Evolutionary conservation across 2,888 invertebrate genomes (phyloP).

Genomic region (Drosophila paranaensis): DNA sequence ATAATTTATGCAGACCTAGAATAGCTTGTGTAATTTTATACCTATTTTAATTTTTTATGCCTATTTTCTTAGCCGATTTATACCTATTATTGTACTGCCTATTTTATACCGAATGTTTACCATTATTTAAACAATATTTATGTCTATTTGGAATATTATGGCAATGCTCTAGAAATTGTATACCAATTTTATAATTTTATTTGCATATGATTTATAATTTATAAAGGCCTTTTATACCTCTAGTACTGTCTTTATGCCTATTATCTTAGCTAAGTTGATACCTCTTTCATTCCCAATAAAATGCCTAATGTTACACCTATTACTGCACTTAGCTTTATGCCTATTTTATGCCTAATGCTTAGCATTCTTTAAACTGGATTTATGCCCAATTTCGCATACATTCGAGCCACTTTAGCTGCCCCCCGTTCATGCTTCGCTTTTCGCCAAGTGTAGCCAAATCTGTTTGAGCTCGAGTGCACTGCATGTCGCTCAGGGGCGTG

Average conservation of each 20-base stretch:
- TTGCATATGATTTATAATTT: too few species aligned
- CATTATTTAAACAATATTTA: too few species aligned
- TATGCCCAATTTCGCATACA: not conserved
- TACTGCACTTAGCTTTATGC: not conserved
- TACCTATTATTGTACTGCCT: too few species aligned
- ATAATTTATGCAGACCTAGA: too few species aligned
- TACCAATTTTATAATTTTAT: not conserved
- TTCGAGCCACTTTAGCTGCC: not conserved
- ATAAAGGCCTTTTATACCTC: too few species aligned
- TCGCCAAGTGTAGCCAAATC: conserved; percentile 16
- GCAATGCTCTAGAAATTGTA: not conserved
- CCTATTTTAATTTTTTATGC: too few species aligned
- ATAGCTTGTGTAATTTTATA: too few species aligned
- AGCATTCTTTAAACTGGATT: not conserved
- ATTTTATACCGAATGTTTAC: too few species aligned
- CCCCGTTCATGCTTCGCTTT: not conserved
- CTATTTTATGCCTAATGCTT: not conserved
- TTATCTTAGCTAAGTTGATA: not conserved
- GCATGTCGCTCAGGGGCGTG: conserved; percentile 23
- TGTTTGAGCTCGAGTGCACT: conserved; percentile 31
- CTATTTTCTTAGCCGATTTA: too few species aligned
- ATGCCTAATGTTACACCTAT: not conserved
- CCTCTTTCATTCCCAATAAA: not conserved
- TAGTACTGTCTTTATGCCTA: not conserved
- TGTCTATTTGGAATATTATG: too few species aligned